Conservation (phyloP, 2,113 vertebrate species). For the Glaucidium brasilianum region DNA sequence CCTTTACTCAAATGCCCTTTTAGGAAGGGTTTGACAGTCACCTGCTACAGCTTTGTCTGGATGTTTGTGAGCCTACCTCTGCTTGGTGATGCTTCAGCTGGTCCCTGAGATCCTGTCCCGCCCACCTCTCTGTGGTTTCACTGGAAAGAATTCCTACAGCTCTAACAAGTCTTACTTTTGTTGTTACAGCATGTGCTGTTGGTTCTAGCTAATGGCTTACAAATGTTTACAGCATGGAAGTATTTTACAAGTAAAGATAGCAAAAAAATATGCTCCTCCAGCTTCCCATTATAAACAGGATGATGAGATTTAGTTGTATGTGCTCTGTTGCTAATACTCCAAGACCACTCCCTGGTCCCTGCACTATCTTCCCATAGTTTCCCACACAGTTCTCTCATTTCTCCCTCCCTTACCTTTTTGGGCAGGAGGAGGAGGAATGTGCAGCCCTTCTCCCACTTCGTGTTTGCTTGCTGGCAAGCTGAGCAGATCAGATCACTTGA, state of each 20-base stretch:
- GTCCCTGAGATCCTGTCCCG: neutral
- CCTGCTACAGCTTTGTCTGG: neutral
- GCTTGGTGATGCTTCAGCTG: neutral
- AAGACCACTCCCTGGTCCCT: neutral
- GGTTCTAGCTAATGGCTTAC: constrained; percentile 17
- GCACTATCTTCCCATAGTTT: accelerated
- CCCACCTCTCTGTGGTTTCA: neutral
- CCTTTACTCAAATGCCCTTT: neutral
- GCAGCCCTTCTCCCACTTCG: neutral
- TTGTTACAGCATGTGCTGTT: neutral
- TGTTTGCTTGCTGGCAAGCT: neutral
- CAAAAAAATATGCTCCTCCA: neutral
- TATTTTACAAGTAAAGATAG: neutral
- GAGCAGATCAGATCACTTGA: accelerated
- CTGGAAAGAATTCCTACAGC: neutral
- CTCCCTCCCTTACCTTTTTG: neutral
- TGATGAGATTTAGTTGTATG: neutral
- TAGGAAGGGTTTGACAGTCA: neutral
- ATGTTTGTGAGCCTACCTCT: neutral
- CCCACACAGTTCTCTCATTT: neutral
- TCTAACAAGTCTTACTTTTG: constrained; percentile 12
- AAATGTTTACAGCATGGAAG: neutral
- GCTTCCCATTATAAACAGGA: neutral
- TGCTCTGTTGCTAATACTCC: neutral
- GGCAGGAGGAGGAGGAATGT: neutral